phyloP scores from a whole-genome alignment of 2,797 vertebrate genomes.

The Xenopus petersii region DNA sequence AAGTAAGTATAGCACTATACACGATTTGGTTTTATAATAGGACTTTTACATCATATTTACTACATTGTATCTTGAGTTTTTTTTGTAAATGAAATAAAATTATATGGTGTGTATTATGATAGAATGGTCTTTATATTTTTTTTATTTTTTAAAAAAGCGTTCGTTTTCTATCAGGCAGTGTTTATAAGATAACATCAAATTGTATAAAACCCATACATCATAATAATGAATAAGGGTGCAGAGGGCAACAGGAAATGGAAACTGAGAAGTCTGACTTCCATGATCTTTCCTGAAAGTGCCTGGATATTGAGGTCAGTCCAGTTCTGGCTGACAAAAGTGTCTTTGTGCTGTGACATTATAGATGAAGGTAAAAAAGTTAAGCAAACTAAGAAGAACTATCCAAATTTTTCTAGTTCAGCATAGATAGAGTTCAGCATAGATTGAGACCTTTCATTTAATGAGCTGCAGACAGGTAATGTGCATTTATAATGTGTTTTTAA shows the following conservation, averaged over 20 bases:
- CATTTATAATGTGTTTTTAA: conserved; percentile 15
- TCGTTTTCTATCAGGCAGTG: neutral
- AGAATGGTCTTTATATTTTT: too few relatives aligned
- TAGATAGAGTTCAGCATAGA: conserved; percentile 56
- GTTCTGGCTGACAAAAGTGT: conserved; percentile 65
- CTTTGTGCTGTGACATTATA: conserved; percentile 64
- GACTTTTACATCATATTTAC: too few relatives aligned
- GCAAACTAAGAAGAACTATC: conserved; percentile 63
- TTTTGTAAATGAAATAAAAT: too few relatives aligned
- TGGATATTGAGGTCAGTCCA: conserved; percentile 67
- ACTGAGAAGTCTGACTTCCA: conserved; percentile 76
- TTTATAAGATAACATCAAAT: conserved; percentile 14
- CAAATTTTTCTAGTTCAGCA: conserved; percentile 60
- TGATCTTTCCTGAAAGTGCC: conserved; percentile 70
- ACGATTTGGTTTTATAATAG: too few relatives aligned
- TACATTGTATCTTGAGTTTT: too few relatives aligned
- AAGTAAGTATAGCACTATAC: too few relatives aligned
- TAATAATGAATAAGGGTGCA: conserved; percentile 60
- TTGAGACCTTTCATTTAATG: conserved; percentile 59
- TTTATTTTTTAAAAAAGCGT: too few relatives aligned
- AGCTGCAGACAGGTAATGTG: conserved; percentile 56
- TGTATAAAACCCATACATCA: conserved; percentile 33
- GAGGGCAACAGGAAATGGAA: conserved; percentile 67
- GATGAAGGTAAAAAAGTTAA: conserved; percentile 58
- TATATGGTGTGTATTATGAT: too few relatives aligned